These are phyloP conservation scores for Caiman crocodilus DNA, from an alignment of 2,797 vertebrate species.

Conservation along the genomic window DNA sequence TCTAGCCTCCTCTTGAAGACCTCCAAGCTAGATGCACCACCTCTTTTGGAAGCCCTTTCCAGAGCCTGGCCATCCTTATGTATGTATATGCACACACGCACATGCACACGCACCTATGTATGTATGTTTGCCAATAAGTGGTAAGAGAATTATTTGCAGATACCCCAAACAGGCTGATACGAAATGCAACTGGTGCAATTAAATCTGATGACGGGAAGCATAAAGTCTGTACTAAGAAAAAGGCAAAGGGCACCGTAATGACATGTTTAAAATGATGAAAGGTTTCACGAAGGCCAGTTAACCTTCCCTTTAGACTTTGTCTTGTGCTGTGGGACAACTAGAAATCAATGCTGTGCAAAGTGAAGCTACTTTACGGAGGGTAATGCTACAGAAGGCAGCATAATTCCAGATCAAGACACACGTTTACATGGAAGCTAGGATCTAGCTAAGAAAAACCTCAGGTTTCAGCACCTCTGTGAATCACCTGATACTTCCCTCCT, in stretches of 20 bases:
- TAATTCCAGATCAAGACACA: constrained; percentile 21
- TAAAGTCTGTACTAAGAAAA: background rate
- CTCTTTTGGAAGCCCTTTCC: too few species aligned
- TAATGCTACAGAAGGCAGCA: background rate
- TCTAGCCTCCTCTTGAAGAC: too few species aligned
- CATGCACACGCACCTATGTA: background rate
- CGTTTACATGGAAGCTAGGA: constrained; percentile 52
- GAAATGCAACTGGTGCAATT: background rate
- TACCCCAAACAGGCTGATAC: background rate
- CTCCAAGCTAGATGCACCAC: too few species aligned
- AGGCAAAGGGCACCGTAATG: background rate
- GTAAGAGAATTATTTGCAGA: constrained; percentile 26
- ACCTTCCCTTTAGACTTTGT: background rate
- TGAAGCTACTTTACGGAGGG: background rate
- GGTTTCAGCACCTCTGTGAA: background rate
- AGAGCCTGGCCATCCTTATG: too few species aligned
- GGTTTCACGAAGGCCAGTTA: too few species aligned
- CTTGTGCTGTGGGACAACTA: background rate
- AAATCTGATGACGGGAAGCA: background rate
- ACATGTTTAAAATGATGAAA: background rate
- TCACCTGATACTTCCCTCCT: background rate
- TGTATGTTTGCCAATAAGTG: background rate
- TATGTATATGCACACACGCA: too few species aligned
- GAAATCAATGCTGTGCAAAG: background rate
- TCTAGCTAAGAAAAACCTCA: constrained; percentile 7